Percentiles rank a stretch among this genome's conserved stretches.
phyloP scores from a whole-genome alignment of 1,140 invertebrate genomes.

The Choristoneura fumiferana region DNA sequence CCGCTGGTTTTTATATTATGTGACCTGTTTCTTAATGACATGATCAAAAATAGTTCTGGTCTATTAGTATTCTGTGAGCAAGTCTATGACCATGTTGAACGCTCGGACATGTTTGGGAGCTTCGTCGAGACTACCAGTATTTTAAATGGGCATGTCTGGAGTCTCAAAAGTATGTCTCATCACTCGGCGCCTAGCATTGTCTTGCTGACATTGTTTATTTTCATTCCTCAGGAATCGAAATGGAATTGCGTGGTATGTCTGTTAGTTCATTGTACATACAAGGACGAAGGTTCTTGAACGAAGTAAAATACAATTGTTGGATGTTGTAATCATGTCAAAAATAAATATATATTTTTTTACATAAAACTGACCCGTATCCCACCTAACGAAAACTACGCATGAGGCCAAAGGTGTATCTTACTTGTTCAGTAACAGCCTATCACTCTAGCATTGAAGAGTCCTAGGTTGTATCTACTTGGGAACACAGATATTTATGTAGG shows the following conservation, averaged over 20 bases:
- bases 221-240: background rate
- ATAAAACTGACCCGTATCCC: too few relatives aligned
- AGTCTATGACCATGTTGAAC: constrained; percentile 55
- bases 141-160: background rate
- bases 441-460: too few relatives aligned
- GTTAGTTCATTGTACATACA: background rate
- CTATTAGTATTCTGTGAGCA: constrained; percentile 67
- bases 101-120: constrained; percentile 50
- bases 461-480: too few relatives aligned
- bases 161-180: constrained; percentile 11
- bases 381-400: too few relatives aligned
- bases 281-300: too few relatives aligned
- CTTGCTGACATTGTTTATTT: constrained; percentile 10
- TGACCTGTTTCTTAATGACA: constrained; percentile 69
- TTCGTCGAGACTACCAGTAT: constrained; percentile 37
- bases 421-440: too few relatives aligned
- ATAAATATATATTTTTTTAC: too few relatives aligned
- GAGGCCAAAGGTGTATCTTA: too few relatives aligned
- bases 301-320: too few relatives aligned
- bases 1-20: constrained; percentile 63
- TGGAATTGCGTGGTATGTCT: constrained; percentile 1
- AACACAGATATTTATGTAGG: too few relatives aligned
- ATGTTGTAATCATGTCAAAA: too few relatives aligned
- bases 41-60: constrained; percentile 64
- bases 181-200: constrained; percentile 14